Percentiles rank a stretch among this genome's conserved stretches.
Evolutionary conservation across 2,888 invertebrate genomes (phyloP).

Genomic region (Cremastinae sp.): DNA sequence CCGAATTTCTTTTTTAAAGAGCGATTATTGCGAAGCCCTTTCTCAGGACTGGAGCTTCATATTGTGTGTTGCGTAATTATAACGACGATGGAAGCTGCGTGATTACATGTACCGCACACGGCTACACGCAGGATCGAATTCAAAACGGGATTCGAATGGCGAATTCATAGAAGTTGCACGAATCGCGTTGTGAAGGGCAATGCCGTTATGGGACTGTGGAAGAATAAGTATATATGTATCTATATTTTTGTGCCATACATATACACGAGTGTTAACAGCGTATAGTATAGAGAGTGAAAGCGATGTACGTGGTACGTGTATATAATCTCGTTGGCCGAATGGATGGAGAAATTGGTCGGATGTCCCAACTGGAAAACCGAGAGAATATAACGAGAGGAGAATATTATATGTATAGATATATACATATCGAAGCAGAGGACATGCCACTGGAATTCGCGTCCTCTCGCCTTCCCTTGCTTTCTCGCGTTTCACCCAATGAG

Average conservation of each 20-base stretch:
- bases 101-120: not conserved
- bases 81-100: not conserved
- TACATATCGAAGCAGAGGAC: too few relatives aligned
- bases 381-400: conserved; percentile 6
- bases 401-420: too few relatives aligned
- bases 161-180: conserved; percentile 14
- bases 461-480: not conserved
- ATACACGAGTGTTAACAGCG: conserved; percentile 4
- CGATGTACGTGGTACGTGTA: not conserved
- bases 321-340: conserved; percentile 37
- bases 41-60: not conserved
- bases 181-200: conserved; percentile 11
- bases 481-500: conserved; percentile 40
- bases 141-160: conserved; percentile 12
- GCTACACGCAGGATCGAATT: conserved; percentile 25
- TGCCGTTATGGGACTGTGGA: too few relatives aligned
- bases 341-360: conserved; percentile 55
- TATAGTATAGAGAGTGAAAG: not conserved
- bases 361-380: conserved; percentile 28
- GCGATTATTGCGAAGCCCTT: conserved; percentile 12
- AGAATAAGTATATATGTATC: too few relatives aligned
- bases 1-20: conserved; percentile 23
- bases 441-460: conserved; percentile 9
- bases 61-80: conserved; percentile 13
- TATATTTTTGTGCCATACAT: conserved; percentile 1